Evolutionary conservation across 2,888 invertebrate species (phyloP), one percentile per base, ranked within the genome.

Genomic region (Axea sp.): DNA sequence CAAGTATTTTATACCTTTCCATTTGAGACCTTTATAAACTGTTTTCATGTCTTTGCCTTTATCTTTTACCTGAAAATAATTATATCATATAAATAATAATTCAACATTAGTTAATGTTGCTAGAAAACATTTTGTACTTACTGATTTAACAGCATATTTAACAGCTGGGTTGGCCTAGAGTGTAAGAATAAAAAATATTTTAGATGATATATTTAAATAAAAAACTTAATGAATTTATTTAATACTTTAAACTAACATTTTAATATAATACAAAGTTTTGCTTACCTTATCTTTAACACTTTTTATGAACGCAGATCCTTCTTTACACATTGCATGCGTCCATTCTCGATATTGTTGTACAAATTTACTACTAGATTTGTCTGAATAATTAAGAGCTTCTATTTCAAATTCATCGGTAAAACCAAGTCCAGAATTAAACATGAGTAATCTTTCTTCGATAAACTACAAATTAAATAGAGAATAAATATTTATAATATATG

Each of bases 391-490:
- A 87, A 91, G 94, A 64, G 92, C 94, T 88, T 98, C 98, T 83
- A 94, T 91, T 88, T 99, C 98, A 88, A 99, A 99, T 84, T 98
- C 96, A 87, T 99, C 98, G 24, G 94, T 94, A 86, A 96, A 96
- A 0, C 97, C 96, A 65, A 94, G 90, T 0, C 98, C 98, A n/a
- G 94, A 93, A 86, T 97, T 98, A 75, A 98, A 90, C 90, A 97
- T 93, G 79, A 95, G 94, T 78, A 98, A 89, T 79, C 98, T 91
- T 88, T 97, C 98, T 84, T 98, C 97, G 82, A 99, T 95, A 87
- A 99, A 97, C 95, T 96, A 88, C 39, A 89, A 86, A 72, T 64
- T 19, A 26, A n/a, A n/a, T n/a, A n/a, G 8, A 19, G 3, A n/a
- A n/a, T n/a, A n/a, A n/a, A n/a, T n/a, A n/a, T 9, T 30, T 30